phyloP scores from a whole-genome alignment of 35 echinoderm and acorn worm species.

The Anneissia japonica region DNA sequence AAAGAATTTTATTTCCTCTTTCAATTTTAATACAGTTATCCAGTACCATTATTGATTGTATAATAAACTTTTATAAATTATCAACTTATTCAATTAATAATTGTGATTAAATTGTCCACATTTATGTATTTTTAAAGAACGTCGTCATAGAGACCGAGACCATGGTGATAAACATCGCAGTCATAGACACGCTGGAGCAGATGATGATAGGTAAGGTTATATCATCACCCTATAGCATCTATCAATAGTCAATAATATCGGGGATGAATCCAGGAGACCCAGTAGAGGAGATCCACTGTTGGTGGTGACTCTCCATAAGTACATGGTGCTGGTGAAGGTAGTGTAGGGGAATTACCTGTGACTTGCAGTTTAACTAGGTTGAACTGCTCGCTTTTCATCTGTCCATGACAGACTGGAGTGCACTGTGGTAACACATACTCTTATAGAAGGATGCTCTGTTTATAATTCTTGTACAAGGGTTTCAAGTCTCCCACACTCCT shows the following conservation, averaged over 20 bases:
- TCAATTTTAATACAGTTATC: background rate
- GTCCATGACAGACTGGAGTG: too few species aligned
- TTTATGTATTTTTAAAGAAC: conserved; percentile 1
- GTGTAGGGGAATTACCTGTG: too few species aligned
- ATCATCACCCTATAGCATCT: too few species aligned
- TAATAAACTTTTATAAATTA: background rate
- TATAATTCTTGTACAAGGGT: too few species aligned
- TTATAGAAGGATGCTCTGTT: too few species aligned
- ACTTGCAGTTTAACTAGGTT: too few species aligned
- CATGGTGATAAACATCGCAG: conserved; percentile 43
- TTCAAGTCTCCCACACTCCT: too few species aligned
- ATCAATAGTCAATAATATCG: background rate
- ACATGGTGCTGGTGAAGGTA: too few species aligned
- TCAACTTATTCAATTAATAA: too few species aligned
- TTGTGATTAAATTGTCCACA: background rate
- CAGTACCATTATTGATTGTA: background rate
- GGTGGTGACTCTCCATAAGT: too few species aligned
- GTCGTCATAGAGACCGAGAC: conserved; percentile 60
- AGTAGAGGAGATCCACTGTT: background rate
- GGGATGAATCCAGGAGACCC: background rate
- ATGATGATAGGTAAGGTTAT: conserved; percentile 54
- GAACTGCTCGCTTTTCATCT: too few species aligned
- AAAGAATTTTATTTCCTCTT: background rate
- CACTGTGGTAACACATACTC: too few species aligned
- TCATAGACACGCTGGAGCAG: conserved; percentile 51